Base-by-base conservation (phyloP, 2,113 vertebrate species). In the Paraplagusia blochii region DNA sequence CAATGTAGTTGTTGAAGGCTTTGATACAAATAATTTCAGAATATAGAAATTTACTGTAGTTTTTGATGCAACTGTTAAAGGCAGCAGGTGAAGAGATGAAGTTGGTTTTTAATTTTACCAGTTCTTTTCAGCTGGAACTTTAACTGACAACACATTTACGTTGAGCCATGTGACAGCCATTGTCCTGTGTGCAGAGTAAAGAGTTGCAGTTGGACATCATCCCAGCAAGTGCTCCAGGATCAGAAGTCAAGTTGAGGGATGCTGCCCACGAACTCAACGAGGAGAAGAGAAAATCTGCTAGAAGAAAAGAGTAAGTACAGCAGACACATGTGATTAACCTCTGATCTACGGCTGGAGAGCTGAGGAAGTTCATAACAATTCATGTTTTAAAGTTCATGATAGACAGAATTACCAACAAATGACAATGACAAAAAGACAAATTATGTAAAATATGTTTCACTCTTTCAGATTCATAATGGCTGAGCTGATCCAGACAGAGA, bases 401-500 rank as follows among this genome's bases (percentile, higher is more conserved):
- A 29, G 22, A 2, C 22, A 29, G 6, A 29, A 29, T 29, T 29
- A 29, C 22, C 22, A 29, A 29, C 6, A 29, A 29, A 29, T 29
- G 3, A 29, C 22, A 2, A 29, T 6, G 6, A 29, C 22, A 29
- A n/a, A n/a, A n/a, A n/a, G n/a, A n/a, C n/a, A n/a, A n/a, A 6
- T 29, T 29, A 29, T 29, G 22, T 29, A 2, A 29, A 29, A 29
- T 29, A 29, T 33, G n/a, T 55, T 22, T 6, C 14, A 4, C 56
- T 4, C 0, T 72, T 81, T 77, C 71, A 99, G 97, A 89, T 98
- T 98, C 84, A 99, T 99, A 74, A 99, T 99, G 97, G 97, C 96
- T 42, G 97, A 99, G 79, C 92, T 99, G 58, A 98, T 99, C 87
- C 97, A 99, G 69, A 99, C 97, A 14, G 97, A 99, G 85, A 99